Evolutionary conservation across 2,113 vertebrate species (phyloP), one percentile per base, ranked within the genome.

Genomic region (Lasiurus cinereus): DNA sequence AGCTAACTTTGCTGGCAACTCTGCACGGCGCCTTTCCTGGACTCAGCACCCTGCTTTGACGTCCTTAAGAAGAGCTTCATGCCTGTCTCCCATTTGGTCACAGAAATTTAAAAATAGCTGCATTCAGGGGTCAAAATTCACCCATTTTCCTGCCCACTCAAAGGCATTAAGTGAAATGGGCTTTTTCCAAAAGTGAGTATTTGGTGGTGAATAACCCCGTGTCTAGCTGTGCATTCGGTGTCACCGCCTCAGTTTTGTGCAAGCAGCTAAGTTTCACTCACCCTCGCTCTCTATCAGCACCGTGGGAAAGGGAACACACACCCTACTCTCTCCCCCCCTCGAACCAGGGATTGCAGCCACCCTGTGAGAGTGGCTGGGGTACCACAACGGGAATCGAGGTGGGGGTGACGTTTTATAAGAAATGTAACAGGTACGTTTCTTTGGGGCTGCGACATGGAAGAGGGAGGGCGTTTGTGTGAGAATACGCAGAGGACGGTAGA

Each of bases 301-400:
- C 27, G 43, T 11, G 3, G 36, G 24, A 39, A 59, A 54, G 48
- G 29, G 29, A 19, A 67, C 1, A 15, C 56, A 59, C 56, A 62
- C 56, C 22, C 56, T 39, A 39, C 5, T 5, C 56, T 62, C 22
- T 9, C 56, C 56, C 56, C 56, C 6, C 19, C 54, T 19, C 18
- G 2, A 9, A 24, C 56, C 56, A 24, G 43, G 12, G 27, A 16
- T 15, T 19, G 27, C 50, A 73, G 72, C 24, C 29, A 33, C 8
- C 22, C 18, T 52, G 16, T 1, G 46, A 82, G 77, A 82, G 33
- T 21, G 22, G 27, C 21, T 3, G 3, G 10, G 77, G 33, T 4
- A 21, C 31, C 18, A 31, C 0, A 0, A 31, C 1, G 2, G 33
- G 36, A n/a, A 21, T 33, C 29, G 31, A 62, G 31, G 24, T 11